Conservation (phyloP, 1,140 invertebrate species). For the Eurosta solidaginis region DNA sequence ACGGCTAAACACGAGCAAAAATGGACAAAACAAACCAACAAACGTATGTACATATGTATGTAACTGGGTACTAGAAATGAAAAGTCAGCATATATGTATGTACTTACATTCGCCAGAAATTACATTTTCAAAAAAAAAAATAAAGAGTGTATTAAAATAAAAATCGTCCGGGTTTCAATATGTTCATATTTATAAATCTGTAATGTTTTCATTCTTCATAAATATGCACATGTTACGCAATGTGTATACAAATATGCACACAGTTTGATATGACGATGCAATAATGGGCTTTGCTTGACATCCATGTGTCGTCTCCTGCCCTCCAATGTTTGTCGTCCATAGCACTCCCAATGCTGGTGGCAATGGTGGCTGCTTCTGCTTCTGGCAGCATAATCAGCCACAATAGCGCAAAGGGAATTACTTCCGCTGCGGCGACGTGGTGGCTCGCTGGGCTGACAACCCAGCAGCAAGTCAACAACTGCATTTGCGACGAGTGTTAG, state of each 20-base stretch:
- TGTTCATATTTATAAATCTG: neutral
- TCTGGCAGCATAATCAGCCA: constrained; percentile 58
- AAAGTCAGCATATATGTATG: neutral
- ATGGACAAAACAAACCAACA: constrained; percentile 10
- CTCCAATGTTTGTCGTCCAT: neutral
- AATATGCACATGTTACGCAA: neutral
- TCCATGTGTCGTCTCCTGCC: constrained; percentile 1
- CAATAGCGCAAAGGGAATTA: constrained; percentile 56
- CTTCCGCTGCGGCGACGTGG: constrained; percentile 55
- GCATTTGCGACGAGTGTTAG: constrained; percentile 38
- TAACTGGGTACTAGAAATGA: neutral
- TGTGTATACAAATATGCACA: neutral
- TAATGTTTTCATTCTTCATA: neutral
- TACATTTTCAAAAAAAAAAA: constrained; percentile 15
- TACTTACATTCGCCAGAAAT: neutral
- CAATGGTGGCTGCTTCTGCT: constrained; percentile 35
- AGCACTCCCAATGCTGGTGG: constrained; percentile 9
- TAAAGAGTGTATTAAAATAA: constrained; percentile 5
- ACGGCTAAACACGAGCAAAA: neutral
- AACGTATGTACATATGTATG: no score
- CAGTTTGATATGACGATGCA: constrained; percentile 22
- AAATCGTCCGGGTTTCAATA: constrained; percentile 3
- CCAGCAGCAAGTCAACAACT: constrained; percentile 35
- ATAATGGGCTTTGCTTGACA: constrained; percentile 10
- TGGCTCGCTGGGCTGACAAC: constrained; percentile 19